These are phyloP conservation scores for Panzeria rudis DNA, from an alignment of 2,888 invertebrate genomes.

Conservation along the genomic window DNA sequence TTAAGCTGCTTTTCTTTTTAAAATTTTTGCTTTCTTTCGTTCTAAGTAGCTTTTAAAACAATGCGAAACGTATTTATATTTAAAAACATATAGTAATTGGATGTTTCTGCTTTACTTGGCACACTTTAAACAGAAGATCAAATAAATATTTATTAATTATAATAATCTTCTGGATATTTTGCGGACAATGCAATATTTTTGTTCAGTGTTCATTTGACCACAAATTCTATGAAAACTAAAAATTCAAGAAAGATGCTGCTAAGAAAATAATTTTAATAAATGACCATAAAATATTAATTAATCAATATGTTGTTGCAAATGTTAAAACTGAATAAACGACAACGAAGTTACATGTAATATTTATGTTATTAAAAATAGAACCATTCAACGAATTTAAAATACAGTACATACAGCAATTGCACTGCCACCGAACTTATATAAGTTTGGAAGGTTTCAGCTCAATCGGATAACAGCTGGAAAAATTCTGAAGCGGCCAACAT, in stretches of 20 bases:
- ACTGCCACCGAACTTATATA: no score
- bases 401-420: background rate
- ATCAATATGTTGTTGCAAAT: slow-evolving; percentile 59
- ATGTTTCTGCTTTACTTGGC: background rate
- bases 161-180: slow-evolving; percentile 16
- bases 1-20: slow-evolving; percentile 6
- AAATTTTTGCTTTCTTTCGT: background rate
- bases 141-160: slow-evolving; percentile 55
- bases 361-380: background rate
- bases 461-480: no score
- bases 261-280: slow-evolving; percentile 68
- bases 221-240: background rate
- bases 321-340: slow-evolving; percentile 9
- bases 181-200: slow-evolving; percentile 34
- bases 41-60: slow-evolving; percentile 26
- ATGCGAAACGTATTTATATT: background rate
- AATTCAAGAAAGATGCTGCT: slow-evolving; percentile 1
- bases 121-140: slow-evolving; percentile 16
- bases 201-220: slow-evolving; percentile 18
- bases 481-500: no score
- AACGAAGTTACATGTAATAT: background rate
- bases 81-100: background rate
- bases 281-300: slow-evolving; percentile 64
- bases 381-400: background rate
- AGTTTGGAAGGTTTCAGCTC: no score